phyloP scores from a whole-genome alignment of 2,113 vertebrate genomes.

The Syngnathus floridae region DNA sequence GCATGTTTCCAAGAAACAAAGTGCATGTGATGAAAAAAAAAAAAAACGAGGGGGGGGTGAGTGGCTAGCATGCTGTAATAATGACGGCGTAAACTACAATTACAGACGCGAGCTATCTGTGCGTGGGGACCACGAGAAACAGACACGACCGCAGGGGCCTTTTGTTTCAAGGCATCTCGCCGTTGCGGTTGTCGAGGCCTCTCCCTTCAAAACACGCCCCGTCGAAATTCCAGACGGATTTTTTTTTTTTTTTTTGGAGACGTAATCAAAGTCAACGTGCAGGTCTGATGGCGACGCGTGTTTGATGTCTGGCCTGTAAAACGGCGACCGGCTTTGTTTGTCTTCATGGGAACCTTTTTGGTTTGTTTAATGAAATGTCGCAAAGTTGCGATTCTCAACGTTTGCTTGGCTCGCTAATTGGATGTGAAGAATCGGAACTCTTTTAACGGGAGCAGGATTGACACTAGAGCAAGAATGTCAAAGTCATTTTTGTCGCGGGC shows the following conservation, averaged over 20 bases:
- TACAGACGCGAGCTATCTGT: slow-evolving; percentile 63
- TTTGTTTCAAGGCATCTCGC: slow-evolving; percentile 70
- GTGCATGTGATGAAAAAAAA: slow-evolving; percentile 31
- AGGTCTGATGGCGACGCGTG: slow-evolving; percentile 52
- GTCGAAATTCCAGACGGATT: slow-evolving; percentile 71
- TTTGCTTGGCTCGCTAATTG: slow-evolving; percentile 57
- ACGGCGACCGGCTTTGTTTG: slow-evolving; percentile 65
- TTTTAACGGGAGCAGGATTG: slow-evolving; percentile 25
- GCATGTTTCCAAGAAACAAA: slow-evolving; percentile 38
- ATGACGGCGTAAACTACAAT: slow-evolving; percentile 64
- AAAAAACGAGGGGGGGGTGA: neutral
- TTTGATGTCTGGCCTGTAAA: slow-evolving; percentile 68
- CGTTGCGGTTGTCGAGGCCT: slow-evolving; percentile 59
- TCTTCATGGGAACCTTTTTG: slow-evolving; percentile 52
- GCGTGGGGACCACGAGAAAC: slow-evolving; percentile 57
- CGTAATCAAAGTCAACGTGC: slow-evolving; percentile 67
- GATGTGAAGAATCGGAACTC: neutral
- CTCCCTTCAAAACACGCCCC: slow-evolving; percentile 69
- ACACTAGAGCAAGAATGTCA: slow-evolving; percentile 11
- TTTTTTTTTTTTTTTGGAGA: slow-evolving; percentile 45
- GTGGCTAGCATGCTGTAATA: slow-evolving; percentile 56
- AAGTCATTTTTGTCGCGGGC: too few species aligned
- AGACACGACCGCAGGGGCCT: slow-evolving; percentile 67
- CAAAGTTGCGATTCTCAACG: slow-evolving; percentile 9
- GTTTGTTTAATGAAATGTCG: slow-evolving; percentile 62